phyloP scores from a whole-genome alignment of 1,140 invertebrate species.

The Philotrypesis tridentata region DNA sequence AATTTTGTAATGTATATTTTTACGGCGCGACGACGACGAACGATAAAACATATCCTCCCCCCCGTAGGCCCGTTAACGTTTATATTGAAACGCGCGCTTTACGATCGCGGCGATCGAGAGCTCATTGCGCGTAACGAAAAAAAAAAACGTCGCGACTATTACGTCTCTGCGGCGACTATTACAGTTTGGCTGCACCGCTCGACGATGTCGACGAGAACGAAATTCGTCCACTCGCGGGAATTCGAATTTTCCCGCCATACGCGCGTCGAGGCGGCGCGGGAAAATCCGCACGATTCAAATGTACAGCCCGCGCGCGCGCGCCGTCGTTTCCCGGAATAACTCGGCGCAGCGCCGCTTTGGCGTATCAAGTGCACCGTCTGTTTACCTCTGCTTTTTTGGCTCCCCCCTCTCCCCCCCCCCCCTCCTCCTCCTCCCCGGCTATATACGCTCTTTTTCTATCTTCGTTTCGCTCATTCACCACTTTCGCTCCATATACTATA shows the following conservation, averaged over 20 bases:
- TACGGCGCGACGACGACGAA: neutral
- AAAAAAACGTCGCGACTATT: too few species aligned
- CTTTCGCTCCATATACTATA: too few species aligned
- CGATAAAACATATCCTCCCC: neutral
- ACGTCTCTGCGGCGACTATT: neutral
- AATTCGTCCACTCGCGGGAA: too few species aligned
- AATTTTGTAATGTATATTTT: neutral
- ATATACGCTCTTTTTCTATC: too few species aligned
- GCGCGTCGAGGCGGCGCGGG: slow-evolving; percentile 45
- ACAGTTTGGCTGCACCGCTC: too few species aligned
- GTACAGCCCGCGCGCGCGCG: too few species aligned
- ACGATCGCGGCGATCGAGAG: neutral
- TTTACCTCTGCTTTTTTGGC: neutral
- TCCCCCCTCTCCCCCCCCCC: neutral
- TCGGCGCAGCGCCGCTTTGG: slow-evolving; percentile 61
- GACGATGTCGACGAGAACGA: too few species aligned
- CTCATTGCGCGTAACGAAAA: too few species aligned
- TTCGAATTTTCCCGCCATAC: too few species aligned
- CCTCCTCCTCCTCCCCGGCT: neutral
- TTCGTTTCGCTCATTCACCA: slow-evolving; percentile 15
- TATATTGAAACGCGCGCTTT: neutral
- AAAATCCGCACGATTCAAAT: slow-evolving; percentile 60
- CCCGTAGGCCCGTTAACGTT: neutral
- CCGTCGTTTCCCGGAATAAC: slow-evolving; percentile 60
- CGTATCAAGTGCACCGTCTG: slow-evolving; percentile 62